These are phyloP conservation scores for Megaceryle torquata DNA, from an alignment of 2,113 vertebrate genomes.

Conservation along the genomic window DNA sequence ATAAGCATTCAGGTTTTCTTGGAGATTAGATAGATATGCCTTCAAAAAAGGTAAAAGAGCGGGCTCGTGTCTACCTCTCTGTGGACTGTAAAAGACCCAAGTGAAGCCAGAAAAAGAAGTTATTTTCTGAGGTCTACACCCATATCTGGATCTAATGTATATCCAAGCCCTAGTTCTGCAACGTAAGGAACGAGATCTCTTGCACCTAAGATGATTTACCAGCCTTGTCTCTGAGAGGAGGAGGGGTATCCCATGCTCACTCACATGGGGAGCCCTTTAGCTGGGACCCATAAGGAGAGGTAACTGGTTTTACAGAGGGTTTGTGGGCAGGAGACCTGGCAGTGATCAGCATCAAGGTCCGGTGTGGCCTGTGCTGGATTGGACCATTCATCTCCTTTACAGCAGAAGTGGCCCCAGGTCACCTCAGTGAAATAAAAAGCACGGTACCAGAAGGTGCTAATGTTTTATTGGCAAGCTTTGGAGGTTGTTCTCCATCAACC, in stretches of 20 bases:
- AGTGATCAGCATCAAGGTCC: fast-evolving
- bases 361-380: neutral
- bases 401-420: neutral
- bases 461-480: neutral
- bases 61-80: neutral
- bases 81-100: neutral
- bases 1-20: neutral
- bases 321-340: neutral
- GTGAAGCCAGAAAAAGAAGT: neutral
- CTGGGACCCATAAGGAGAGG: neutral
- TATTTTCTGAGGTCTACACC: neutral
- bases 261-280: neutral
- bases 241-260: fast-evolving
- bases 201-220: neutral
- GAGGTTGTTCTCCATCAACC: neutral
- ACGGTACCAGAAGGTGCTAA: neutral
- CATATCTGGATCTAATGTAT: fast-evolving
- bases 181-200: fast-evolving
- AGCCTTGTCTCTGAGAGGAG: neutral
- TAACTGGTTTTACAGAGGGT: neutral
- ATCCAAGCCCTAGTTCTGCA: neutral
- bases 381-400: no score
- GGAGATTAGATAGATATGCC: neutral
- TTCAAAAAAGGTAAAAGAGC: neutral
- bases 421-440: neutral